phyloP scores from a whole-genome alignment of 2,797 vertebrate genomes.

The Pseudochaenichthys georgianus region DNA sequence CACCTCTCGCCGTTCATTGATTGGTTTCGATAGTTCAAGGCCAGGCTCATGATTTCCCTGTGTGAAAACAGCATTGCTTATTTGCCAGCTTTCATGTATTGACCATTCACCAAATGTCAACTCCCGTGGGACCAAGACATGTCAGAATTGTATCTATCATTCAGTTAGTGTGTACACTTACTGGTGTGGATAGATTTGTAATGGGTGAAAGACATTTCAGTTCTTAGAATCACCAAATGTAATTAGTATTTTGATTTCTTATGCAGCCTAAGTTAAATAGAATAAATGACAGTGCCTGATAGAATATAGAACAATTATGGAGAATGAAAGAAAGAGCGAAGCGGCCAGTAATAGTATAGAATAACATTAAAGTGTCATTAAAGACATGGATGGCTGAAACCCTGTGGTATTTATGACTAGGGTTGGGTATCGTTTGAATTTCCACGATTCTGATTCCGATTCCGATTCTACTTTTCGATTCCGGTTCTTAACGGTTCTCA shows the following conservation, averaged over 20 bases:
- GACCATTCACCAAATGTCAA: constrained; percentile 57
- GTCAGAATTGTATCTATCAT: constrained; percentile 22
- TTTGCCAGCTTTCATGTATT: constrained; percentile 61
- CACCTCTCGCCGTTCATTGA: constrained; percentile 59
- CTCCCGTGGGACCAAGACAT: constrained; percentile 31
- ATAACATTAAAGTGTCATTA: not conserved
- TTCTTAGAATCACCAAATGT: not conserved
- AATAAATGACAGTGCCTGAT: constrained; percentile 13
- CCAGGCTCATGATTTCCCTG: constrained; percentile 44
- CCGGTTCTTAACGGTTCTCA: no score
- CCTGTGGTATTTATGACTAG: not conserved
- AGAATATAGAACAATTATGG: not conserved
- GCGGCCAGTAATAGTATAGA: not conserved
- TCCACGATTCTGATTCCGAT: no score
- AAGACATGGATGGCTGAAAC: not conserved
- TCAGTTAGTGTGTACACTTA: not conserved
- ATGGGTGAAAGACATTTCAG: not conserved
- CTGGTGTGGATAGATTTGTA: not conserved
- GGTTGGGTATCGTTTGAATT: no score
- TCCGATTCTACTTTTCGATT: no score
- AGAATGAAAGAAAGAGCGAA: not conserved
- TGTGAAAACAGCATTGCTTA: constrained; percentile 47
- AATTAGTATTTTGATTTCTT: constrained; percentile 7
- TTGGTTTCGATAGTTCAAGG: constrained; percentile 59
- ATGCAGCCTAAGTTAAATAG: not conserved